A percentile compares a stretch with the other conserved stretches of the same genome.
Conservation (phyloP, 1,140 invertebrate species). For the Saccostrea glomerata region DNA sequence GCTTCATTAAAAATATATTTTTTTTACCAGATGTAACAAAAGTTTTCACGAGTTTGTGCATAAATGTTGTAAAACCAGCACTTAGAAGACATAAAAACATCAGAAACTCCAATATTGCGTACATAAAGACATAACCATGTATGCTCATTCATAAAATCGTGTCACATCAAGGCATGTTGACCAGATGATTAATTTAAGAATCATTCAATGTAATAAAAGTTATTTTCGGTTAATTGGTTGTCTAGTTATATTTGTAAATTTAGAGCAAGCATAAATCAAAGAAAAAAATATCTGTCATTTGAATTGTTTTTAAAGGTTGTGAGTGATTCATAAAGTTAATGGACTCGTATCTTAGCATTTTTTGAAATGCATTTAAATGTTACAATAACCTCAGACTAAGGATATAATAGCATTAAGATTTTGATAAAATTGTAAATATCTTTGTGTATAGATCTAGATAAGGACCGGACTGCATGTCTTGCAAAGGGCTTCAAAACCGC, state of each 20-base stretch:
- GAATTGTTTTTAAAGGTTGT: no score
- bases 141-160: background rate
- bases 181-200: slow-evolving; percentile 12
- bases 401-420: no score
- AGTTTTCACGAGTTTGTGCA: background rate
- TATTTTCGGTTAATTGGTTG: background rate
- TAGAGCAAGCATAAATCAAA: background rate
- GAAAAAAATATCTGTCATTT: background rate
- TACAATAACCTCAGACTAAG: no score
- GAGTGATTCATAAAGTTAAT: background rate
- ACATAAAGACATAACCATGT: background rate
- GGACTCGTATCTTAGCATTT: no score
- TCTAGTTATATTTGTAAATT: background rate
- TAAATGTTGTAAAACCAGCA: background rate
- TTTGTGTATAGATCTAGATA: no score
- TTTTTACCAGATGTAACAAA: background rate
- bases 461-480: no score
- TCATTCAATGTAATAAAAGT: background rate
- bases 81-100: background rate
- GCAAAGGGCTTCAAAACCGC: no score
- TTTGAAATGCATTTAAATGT: no score
- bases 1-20: background rate
- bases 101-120: background rate
- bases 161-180: slow-evolving; percentile 10
- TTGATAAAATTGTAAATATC: no score